Evolutionary conservation across 2,888 invertebrate species (phyloP).

Genomic region (Nemotelus nigrinus): DNA sequence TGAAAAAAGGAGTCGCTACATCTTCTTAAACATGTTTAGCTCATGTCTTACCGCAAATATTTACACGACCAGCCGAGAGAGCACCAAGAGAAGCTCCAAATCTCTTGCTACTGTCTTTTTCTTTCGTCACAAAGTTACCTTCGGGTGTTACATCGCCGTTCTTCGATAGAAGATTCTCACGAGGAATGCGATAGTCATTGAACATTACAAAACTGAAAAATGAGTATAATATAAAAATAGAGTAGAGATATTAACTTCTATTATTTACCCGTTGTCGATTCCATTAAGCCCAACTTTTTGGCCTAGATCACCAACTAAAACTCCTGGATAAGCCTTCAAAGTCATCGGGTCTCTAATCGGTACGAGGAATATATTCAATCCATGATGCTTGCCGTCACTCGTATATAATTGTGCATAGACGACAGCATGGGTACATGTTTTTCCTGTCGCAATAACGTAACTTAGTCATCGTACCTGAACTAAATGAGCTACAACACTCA

Average conservation of each 20-base stretch:
- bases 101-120: conserved; percentile 84
- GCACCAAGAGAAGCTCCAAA: conserved; percentile 86
- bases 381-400: conserved; percentile 80
- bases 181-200: conserved; percentile 81
- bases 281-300: conserved; percentile 92
- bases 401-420: conserved; percentile 89
- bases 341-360: conserved; percentile 82
- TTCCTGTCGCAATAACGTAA: conserved; percentile 66
- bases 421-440: conserved; percentile 85
- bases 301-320: conserved; percentile 91
- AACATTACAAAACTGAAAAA: conserved; percentile 75
- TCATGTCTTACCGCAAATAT: conserved; percentile 69
- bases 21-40: background rate
- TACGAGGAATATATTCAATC: conserved; percentile 89
- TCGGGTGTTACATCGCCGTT: conserved; percentile 86
- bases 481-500: conserved; percentile 51
- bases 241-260: background rate
- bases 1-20: background rate
- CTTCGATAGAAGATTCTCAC: conserved; percentile 82
- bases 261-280: conserved; percentile 86
- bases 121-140: conserved; percentile 82
- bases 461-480: conserved; percentile 56
- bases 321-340: conserved; percentile 77
- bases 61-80: conserved; percentile 83
- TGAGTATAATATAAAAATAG: background rate